Conservation (phyloP, 2,113 vertebrate genomes). For the Nerophis lumbriciformis region DNA sequence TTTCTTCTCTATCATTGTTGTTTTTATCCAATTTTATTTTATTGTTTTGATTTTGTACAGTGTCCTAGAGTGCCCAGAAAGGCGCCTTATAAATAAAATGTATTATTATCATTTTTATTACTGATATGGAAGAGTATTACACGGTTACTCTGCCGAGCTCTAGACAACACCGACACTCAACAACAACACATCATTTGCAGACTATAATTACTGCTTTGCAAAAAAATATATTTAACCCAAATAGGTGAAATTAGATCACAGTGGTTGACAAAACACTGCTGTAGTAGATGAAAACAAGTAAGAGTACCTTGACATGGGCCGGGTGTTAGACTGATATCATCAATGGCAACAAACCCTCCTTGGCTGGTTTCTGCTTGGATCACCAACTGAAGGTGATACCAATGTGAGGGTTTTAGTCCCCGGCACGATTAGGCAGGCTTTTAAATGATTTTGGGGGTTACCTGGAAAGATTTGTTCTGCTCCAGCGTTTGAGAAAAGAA, state of each 20-base stretch:
- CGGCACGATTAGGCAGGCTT: not conserved
- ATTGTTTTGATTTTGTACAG: too few relatives aligned
- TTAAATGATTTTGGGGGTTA: slow-evolving; percentile 2
- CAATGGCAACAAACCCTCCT: slow-evolving; percentile 64
- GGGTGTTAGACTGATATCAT: slow-evolving; percentile 63
- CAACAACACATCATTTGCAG: too few relatives aligned
- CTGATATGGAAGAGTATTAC: too few relatives aligned
- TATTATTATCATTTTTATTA: too few relatives aligned
- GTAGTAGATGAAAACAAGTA: not conserved
- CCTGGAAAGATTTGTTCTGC: slow-evolving; percentile 54
- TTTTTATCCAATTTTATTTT: too few relatives aligned
- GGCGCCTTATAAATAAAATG: too few relatives aligned
- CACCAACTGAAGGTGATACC: slow-evolving; percentile 50
- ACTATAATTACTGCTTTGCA: too few relatives aligned
- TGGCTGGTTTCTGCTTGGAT: slow-evolving; percentile 54
- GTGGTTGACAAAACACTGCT: too few relatives aligned
- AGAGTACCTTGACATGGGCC: slow-evolving; percentile 62
- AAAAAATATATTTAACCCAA: not conserved
- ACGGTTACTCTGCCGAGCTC: too few relatives aligned
- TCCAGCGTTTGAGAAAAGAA: slow-evolving; percentile 45
- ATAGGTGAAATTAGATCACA: not conserved
- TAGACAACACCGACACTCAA: too few relatives aligned
- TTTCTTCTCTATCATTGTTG: too few relatives aligned
- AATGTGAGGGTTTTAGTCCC: not conserved
- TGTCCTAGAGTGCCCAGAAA: too few relatives aligned